phyloP scores from a whole-genome alignment of 2,797 vertebrate genomes.

The Eospalax fontanierii region DNA sequence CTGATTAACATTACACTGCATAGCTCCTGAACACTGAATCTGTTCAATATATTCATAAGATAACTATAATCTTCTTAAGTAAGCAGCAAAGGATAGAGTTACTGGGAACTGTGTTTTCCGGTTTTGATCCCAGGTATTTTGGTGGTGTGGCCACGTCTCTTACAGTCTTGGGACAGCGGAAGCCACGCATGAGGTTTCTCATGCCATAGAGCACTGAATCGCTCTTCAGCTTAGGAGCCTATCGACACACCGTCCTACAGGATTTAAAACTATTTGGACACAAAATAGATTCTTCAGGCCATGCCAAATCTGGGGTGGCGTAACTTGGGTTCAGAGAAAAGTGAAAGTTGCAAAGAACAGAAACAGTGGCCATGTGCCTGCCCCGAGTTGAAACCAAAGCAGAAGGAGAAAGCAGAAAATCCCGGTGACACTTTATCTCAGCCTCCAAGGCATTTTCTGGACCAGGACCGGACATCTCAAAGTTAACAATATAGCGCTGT shows the following conservation, averaged over 20 bases:
- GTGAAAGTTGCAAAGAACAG: background rate
- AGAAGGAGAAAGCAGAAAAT: background rate
- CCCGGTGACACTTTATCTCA: background rate
- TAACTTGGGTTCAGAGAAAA: background rate
- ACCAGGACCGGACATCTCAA: background rate
- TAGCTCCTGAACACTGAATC: background rate
- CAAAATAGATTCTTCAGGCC: background rate
- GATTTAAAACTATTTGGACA: background rate
- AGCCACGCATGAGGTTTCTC: background rate
- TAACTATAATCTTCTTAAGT: background rate
- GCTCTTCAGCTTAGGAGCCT: slow-evolving; percentile 12
- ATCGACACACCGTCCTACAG: background rate
- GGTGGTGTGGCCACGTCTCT: background rate
- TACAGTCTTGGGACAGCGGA: background rate
- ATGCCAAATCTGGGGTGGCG: background rate
- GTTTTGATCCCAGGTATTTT: background rate
- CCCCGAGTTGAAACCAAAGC: background rate
- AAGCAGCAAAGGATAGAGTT: background rate
- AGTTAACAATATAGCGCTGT: background rate
- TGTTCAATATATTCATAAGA: background rate
- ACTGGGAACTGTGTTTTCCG: background rate
- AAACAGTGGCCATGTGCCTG: background rate
- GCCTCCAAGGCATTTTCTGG: background rate
- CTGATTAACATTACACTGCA: background rate
- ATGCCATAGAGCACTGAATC: background rate